Percentiles rank a stretch among this genome's conserved stretches.
Evolutionary conservation across 2,797 vertebrate species (phyloP).

Genomic region (Gorsachius magnificus): DNA sequence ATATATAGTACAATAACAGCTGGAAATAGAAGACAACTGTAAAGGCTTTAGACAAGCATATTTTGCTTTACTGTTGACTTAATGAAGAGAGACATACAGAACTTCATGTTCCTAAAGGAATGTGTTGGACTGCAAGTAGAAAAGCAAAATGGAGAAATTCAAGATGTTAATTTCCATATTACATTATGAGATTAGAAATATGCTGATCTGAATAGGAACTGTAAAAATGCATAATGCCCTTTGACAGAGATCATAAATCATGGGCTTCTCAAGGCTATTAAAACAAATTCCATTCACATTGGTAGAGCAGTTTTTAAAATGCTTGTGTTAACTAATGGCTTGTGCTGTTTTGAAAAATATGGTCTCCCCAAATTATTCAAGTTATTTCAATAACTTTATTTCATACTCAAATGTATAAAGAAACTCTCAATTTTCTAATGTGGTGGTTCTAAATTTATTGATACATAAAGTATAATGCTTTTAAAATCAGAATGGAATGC

Average conservation of each 20-base stretch:
- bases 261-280: conserved; percentile 45
- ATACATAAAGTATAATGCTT: neutral
- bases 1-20: neutral
- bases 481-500: neutral
- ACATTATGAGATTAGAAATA: conserved; percentile 41
- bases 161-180: conserved; percentile 39
- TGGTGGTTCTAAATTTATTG: neutral
- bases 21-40: neutral
- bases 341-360: neutral
- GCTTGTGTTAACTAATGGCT: neutral
- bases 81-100: neutral
- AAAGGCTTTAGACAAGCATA: neutral
- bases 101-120: conserved; percentile 24
- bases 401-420: neutral
- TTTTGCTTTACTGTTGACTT: conserved; percentile 27
- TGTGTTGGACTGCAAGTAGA: neutral
- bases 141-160: conserved; percentile 18
- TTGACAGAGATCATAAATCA: conserved; percentile 51
- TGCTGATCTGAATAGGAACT: conserved; percentile 23
- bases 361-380: neutral
- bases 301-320: conserved; percentile 29
- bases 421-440: neutral
- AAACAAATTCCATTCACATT: conserved; percentile 31
- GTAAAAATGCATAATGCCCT: conserved; percentile 43
- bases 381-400: neutral